Evolutionary conservation across 2,113 vertebrate species (phyloP), one percentile per base, ranked within the genome.

Genomic region (Saimiri boliviensis): DNA sequence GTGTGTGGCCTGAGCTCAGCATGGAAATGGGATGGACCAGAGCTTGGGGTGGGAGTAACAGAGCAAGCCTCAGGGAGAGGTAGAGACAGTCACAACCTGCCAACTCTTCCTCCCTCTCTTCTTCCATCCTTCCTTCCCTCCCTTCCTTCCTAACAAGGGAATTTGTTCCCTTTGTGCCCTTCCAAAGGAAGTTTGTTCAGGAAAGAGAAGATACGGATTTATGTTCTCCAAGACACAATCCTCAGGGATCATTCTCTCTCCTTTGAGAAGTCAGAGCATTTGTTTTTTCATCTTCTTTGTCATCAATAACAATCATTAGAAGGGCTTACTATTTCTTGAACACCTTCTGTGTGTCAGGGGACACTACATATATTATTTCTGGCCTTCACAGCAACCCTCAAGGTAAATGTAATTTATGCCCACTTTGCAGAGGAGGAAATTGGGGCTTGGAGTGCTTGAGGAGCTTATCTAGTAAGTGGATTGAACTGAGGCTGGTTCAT

Each of bases 351-450:
- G 49, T 70, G 32, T 74, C 63, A 63, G 47, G 32, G 40, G 66
- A 89, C 5, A 86, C 42, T 66, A 49, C 42, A 71, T 20, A 88
- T 11, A 30, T 89, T 66, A 83, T 92, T 94, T 89, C 40, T 80
- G 94, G 60, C 71, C 63, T 84, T 96, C 52, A 81, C 52, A 86
- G 81, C 49, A 91, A 94, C 40, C 35, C 63, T 90, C 54, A 60
- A 92, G 76, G 89, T 80, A 92, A 92, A 79, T 49, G 54, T 84
- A 84, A 74, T 45, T 92, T 89, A 82, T 70, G 42, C 37, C 30
- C 47, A 90, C 54, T 96, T 96, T 90, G 42, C 9, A 74, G 88
- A 83, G 83, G 42, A 86, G 8, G 52, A 94, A 77, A 77, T 27
- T 93, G 54, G 83, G 71, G 52, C 32, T 68, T 87, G 56, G 60